Percentiles rank a stretch among this genome's conserved stretches.
Conservation (phyloP, 1,140 invertebrate genomes). For the Riptortus pedestris region DNA sequence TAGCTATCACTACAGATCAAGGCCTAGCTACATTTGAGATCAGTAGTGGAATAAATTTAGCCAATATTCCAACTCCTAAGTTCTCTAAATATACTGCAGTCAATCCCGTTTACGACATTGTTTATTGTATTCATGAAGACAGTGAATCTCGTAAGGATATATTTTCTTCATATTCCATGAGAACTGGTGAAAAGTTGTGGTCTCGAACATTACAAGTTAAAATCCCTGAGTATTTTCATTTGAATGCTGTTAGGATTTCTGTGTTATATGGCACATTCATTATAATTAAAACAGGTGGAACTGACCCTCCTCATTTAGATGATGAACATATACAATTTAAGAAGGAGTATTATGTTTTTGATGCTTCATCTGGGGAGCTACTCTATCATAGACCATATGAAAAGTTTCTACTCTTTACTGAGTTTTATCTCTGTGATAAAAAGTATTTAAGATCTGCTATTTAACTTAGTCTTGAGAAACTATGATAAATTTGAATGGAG, state of each 20-base stretch:
- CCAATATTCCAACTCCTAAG: background rate
- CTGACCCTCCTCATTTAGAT: background rate
- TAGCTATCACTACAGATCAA: background rate
- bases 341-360: conserved; percentile 1
- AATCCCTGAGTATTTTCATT: background rate
- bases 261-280: background rate
- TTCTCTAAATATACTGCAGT: background rate
- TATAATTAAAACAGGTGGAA: background rate
- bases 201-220: background rate
- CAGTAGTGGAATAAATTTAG: background rate
- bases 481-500: too few relatives aligned
- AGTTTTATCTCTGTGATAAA: background rate
- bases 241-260: background rate
- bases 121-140: background rate
- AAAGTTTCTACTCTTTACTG: background rate
- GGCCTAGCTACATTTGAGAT: background rate
- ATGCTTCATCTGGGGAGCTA: background rate
- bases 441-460: background rate
- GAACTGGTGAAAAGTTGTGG: background rate
- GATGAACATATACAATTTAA: background rate
- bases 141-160: conserved; percentile 3
- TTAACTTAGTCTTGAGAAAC: too few relatives aligned
- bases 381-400: background rate
- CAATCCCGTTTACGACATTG: background rate
- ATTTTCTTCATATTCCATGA: background rate